Evolutionary conservation across 2,113 vertebrate species (phyloP).

Genomic region (Ammodytes marinus): DNA sequence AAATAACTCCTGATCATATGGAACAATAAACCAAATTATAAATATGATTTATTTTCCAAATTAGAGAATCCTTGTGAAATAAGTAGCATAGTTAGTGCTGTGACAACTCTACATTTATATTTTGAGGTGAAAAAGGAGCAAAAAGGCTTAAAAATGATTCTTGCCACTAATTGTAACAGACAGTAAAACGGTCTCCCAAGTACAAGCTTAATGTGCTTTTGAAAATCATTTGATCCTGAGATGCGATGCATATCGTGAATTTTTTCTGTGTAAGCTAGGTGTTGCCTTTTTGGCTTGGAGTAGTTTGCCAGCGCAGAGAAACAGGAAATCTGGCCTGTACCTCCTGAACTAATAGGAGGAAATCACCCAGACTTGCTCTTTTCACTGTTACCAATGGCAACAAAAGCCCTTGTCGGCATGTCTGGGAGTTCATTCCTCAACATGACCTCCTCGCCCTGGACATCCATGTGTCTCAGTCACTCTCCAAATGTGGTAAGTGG

Average conservation of each 20-base stretch:
- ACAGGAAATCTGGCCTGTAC: slow-evolving; percentile 37
- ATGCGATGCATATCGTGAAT: neutral
- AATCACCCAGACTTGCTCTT: neutral
- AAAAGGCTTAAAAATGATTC: neutral
- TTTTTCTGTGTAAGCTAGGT: no score
- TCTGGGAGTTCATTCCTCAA: slow-evolving; percentile 22
- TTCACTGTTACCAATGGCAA: slow-evolving; percentile 23
- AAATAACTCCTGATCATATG: slow-evolving; percentile 42
- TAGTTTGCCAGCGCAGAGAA: neutral
- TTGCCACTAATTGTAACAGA: neutral
- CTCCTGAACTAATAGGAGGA: slow-evolving; percentile 44
- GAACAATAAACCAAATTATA: slow-evolving; percentile 44
- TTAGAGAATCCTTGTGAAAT: neutral
- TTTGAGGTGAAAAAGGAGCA: neutral
- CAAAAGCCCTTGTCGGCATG: neutral
- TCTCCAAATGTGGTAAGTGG: slow-evolving; percentile 55
- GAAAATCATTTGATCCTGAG: neutral
- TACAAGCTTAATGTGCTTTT: neutral
- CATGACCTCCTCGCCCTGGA: slow-evolving; percentile 33
- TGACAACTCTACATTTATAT: neutral
- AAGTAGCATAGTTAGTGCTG: neutral
- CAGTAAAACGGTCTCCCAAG: neutral
- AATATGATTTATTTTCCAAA: slow-evolving; percentile 23
- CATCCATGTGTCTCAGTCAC: slow-evolving; percentile 40
- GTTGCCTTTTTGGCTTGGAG: neutral